A percentile compares a stretch with the other conserved stretches of the same genome.
Evolutionary conservation across 2,113 vertebrate genomes (phyloP).

Genomic region (Rousettus leschenaultii): DNA sequence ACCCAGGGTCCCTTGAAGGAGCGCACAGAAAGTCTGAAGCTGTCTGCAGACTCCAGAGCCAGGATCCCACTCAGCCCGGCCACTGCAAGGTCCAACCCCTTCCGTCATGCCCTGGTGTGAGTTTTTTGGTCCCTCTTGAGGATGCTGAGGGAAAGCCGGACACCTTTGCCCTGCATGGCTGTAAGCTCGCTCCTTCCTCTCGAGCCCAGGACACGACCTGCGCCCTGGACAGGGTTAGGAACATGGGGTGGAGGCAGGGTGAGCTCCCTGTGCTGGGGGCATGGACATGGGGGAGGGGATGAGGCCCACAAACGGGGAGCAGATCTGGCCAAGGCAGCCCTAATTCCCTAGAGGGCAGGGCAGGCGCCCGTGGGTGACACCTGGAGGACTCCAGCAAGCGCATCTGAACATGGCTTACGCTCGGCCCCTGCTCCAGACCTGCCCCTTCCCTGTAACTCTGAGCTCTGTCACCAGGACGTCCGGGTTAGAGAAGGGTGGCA

Average conservation of each 20-base stretch:
- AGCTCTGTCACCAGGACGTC: not conserved
- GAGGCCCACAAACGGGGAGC: no score
- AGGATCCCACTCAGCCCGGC: not conserved
- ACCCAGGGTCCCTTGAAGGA: not conserved
- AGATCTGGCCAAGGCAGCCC: no score
- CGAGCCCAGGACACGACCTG: not conserved
- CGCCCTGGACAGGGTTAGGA: no score
- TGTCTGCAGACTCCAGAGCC: not conserved
- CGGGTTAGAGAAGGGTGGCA: not conserved
- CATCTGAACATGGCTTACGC: not conserved
- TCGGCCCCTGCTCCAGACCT: not conserved
- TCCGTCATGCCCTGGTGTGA: no score
- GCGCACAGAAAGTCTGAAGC: not conserved
- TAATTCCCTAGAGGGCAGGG: not conserved
- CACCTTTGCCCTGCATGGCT: no score
- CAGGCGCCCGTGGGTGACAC: fast-evolving
- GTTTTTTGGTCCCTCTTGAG: fast-evolving
- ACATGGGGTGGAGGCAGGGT: not conserved
- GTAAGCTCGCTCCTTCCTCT: not conserved
- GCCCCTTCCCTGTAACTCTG: not conserved
- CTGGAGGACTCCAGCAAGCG: fast-evolving
- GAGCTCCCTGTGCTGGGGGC: not conserved
- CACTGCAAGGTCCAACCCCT: not conserved
- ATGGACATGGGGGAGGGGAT: not conserved
- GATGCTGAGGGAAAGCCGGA: not conserved